Evolutionary conservation across 2,888 invertebrate species (phyloP).

Genomic region (Tethea ocularis): DNA sequence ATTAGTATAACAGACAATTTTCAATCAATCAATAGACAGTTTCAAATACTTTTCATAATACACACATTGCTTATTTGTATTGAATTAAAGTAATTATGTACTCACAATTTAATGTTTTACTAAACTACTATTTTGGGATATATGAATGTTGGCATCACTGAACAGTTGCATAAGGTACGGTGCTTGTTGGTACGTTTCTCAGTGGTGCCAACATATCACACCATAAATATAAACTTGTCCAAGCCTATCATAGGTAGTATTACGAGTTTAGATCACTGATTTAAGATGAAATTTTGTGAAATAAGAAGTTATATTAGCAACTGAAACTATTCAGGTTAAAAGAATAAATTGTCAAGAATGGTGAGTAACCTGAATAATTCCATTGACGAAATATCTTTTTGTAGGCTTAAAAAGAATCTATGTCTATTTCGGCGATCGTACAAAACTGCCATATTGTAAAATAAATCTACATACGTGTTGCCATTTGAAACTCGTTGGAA

Average conservation of each 20-base stretch:
- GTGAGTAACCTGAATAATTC: not conserved
- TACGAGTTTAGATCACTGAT: slow-evolving; percentile 36
- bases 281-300: not conserved
- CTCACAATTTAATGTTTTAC: not conserved
- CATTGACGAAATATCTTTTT: not conserved
- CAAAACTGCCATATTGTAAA: slow-evolving; percentile 75
- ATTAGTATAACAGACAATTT: slow-evolving; percentile 28
- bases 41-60: slow-evolving; percentile 24
- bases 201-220: slow-evolving; percentile 34
- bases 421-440: slow-evolving; percentile 58
- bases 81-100: not conserved
- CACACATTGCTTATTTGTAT: slow-evolving; percentile 27
- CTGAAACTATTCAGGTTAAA: not conserved
- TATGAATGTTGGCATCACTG: slow-evolving; percentile 32
- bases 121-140: slow-evolving; percentile 1
- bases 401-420: slow-evolving; percentile 8
- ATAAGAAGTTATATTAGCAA: not conserved
- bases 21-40: slow-evolving; percentile 31
- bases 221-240: slow-evolving; percentile 25
- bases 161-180: slow-evolving; percentile 33
- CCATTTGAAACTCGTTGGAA: slow-evolving; percentile 79
- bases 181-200: slow-evolving; percentile 36
- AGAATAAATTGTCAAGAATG: not conserved
- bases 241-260: slow-evolving; percentile 32
- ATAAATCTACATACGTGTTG: slow-evolving; percentile 63